Conservation (phyloP, 1,140 invertebrate genomes). For the Aporrectodea caliginosa region DNA sequence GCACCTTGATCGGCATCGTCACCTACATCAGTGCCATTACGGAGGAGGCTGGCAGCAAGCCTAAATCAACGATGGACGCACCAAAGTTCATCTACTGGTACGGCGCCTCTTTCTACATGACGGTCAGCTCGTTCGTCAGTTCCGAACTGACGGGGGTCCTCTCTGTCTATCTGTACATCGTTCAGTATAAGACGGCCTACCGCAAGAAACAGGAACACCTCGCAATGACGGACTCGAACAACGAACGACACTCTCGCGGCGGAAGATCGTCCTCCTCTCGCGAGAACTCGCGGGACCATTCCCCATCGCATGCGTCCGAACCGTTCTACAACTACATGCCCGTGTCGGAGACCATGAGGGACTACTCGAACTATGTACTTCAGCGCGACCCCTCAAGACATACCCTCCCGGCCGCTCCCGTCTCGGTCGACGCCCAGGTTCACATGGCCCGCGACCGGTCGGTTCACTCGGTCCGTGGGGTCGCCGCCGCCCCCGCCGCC, state of each 20-base stretch:
- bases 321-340: not conserved
- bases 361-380: not conserved
- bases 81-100: constrained; percentile 50
- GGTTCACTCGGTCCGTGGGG: not conserved
- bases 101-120: constrained; percentile 53
- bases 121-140: constrained; percentile 50
- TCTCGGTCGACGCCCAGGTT: not conserved
- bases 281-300: not conserved
- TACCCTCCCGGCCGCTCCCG: not conserved
- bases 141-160: constrained; percentile 53
- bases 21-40: constrained; percentile 55
- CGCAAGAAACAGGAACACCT: not conserved
- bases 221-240: not conserved
- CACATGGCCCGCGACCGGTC: not conserved
- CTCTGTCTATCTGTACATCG: constrained; percentile 53
- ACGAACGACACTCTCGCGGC: not conserved
- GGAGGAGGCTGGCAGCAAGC: constrained; percentile 53
- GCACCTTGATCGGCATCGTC: constrained; percentile 52
- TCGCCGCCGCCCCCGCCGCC: too few species aligned
- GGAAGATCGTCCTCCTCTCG: not conserved
- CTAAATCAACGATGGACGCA: constrained; percentile 44
- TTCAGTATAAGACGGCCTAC: not conserved
- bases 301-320: not conserved
- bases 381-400: not conserved
- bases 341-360: not conserved